Evolutionary conservation across 2,888 invertebrate species (phyloP), one percentile per base, ranked within the genome.

Genomic region (Metalampra italica): DNA sequence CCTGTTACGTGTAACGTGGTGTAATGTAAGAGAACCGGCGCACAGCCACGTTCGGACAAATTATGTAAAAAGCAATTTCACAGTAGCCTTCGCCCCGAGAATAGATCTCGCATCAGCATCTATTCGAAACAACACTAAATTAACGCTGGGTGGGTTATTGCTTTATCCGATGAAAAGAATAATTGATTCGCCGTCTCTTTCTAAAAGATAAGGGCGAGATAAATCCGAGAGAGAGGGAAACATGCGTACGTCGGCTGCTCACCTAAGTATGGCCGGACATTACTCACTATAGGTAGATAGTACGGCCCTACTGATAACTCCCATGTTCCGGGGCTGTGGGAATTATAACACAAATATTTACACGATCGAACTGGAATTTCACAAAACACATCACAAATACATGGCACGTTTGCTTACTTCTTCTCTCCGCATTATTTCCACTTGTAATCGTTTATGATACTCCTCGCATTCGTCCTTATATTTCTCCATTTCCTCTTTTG

Each of bases 401-500:
- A 72, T 72, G 74, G 68, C 81, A 87, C 86, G 71, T 73, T 78
- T 76, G 89, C 97, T 96, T 95, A 98, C 98, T 96, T 98, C 98
- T 93, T 98, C 98, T 85, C 98, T 94, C 87, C 98, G 94, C 92
- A 97, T 95, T 86, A 96, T 93, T 93, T 98, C 98, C 83, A 96
- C 93, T 91, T 97, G 97, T 83, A 97, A 92, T 87, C 97, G 95
- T 92, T 97, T 96, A 90, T 97, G 96, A 86, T 94, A 96, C 90
- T 97, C 97, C 90, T 98, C 98, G 87, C 97, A 96, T 87, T 97
- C 97, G 90, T 99, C 98, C 91, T 97, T 98, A 91, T 97, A 97
- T 90, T 96, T 95, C 89, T 99, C 99, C 94, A 98, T 96, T 92
- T 99, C 99, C 89, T 98, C 98, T 91, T 98, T 98, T 73, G 98